Evolutionary conservation across 92 coral and sea anemone genomes (phyloP).

Genomic region (Desmophyllum pertusum): DNA sequence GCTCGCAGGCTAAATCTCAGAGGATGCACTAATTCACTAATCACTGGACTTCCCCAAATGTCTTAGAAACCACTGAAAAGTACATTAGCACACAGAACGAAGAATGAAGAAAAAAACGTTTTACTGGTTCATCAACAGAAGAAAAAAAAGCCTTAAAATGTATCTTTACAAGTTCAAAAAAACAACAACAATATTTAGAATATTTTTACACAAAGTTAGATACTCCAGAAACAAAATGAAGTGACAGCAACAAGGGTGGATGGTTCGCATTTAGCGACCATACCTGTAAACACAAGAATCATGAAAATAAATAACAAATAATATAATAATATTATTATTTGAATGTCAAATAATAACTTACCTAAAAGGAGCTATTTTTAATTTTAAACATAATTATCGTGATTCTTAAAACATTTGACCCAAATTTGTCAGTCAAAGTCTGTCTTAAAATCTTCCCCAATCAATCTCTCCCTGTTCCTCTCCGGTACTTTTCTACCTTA

Average conservation of each 20-base stretch:
- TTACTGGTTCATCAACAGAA: background rate
- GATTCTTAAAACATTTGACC: no score
- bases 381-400: no score
- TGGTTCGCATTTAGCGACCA: conserved; percentile 28
- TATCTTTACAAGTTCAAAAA: conserved; percentile 1
- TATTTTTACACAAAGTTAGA: conserved; percentile 9
- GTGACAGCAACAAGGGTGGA: background rate
- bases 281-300: conserved; percentile 12
- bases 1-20: no score
- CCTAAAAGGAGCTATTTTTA: no score
- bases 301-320: background rate
- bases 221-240: background rate
- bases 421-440: no score
- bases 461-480: background rate
- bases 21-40: no score
- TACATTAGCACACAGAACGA: no score
- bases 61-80: no score
- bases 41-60: no score
- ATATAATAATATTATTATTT: no score
- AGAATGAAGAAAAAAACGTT: background rate
- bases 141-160: background rate
- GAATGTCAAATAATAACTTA: background rate
- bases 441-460: no score
- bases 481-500: background rate
- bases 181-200: background rate